Evolutionary conservation across 2,797 vertebrate genomes (phyloP).

Genomic region (Halcyon chelicuti): DNA sequence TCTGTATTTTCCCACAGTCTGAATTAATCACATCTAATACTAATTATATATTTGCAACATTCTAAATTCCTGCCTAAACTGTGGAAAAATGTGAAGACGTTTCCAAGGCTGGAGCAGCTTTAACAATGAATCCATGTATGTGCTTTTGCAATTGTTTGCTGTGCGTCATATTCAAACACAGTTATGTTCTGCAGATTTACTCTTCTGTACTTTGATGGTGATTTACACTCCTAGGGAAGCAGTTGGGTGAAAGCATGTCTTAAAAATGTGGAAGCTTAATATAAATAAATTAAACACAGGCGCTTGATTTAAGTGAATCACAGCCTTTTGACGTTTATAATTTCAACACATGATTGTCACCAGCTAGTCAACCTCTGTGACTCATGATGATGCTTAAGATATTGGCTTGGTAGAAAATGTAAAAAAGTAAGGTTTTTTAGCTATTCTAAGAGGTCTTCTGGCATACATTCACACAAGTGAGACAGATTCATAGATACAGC

Average conservation of each 20-base stretch:
- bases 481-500: not conserved
- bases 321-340: slow-evolving; percentile 40
- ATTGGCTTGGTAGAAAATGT: not conserved
- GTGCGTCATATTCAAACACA: slow-evolving; percentile 51
- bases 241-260: slow-evolving; percentile 42
- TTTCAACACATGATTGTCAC: slow-evolving; percentile 42
- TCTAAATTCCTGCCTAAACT: slow-evolving; percentile 76
- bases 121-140: slow-evolving; percentile 28
- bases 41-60: slow-evolving; percentile 73
- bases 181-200: slow-evolving; percentile 67
- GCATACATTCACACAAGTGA: not conserved
- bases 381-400: slow-evolving; percentile 14
- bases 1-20: slow-evolving; percentile 67
- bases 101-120: slow-evolving; percentile 65
- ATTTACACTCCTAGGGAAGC: slow-evolving; percentile 66
- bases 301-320: slow-evolving; percentile 39
- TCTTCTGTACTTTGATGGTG: slow-evolving; percentile 29
- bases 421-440: not conserved
- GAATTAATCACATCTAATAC: slow-evolving; percentile 77
- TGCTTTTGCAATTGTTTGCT: slow-evolving; percentile 67
- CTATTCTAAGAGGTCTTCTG: not conserved
- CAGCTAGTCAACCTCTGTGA: slow-evolving; percentile 24
- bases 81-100: slow-evolving; percentile 69
- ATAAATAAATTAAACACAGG: slow-evolving; percentile 62
- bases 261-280: slow-evolving; percentile 58